Percentiles rank a stretch among this genome's conserved stretches.
Evolutionary conservation across 2,888 invertebrate species (phyloP).

Genomic region (Laothoe populi): DNA sequence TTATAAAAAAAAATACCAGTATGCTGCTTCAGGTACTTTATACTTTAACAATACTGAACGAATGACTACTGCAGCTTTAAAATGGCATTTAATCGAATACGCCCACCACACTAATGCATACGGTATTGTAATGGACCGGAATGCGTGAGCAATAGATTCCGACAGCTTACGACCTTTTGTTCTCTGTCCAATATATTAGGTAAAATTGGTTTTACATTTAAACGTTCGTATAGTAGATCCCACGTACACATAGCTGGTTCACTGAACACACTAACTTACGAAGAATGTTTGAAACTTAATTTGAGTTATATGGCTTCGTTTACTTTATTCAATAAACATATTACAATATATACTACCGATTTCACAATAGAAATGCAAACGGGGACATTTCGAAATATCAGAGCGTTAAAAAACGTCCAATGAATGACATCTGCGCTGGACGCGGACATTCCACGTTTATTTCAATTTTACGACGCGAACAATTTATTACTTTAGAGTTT

Average conservation of each 20-base stretch:
- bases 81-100: no score
- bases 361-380: constrained; percentile 1
- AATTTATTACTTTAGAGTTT: constrained; percentile 19
- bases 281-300: neutral
- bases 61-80: no score
- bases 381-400: neutral
- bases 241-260: neutral
- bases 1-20: no score
- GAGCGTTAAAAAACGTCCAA: neutral
- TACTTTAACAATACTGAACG: neutral
- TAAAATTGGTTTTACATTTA: neutral
- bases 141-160: neutral
- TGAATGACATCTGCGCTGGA: constrained; percentile 10
- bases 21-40: no score
- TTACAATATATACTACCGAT: neutral
- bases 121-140: neutral
- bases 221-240: neutral
- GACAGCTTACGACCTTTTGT: constrained; percentile 2
- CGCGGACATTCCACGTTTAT: neutral
- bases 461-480: constrained; percentile 2
- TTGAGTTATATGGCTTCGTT: neutral
- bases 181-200: neutral
- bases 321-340: neutral
- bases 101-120: neutral
- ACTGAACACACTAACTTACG: neutral